Evolutionary conservation across 2,888 invertebrate species (phyloP).

Genomic region (Plebejus argus): DNA sequence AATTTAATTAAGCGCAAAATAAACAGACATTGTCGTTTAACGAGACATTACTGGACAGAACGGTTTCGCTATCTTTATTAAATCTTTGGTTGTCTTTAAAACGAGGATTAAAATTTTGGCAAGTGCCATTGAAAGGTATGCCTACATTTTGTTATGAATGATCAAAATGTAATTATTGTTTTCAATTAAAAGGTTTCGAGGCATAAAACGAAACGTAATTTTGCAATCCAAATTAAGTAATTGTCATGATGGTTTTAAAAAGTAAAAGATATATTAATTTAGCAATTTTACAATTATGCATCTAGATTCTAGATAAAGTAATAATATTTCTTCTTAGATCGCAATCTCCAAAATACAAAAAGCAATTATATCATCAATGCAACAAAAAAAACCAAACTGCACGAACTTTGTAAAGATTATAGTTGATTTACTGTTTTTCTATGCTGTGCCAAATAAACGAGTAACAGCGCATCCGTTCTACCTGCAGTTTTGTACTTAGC

Average conservation of each 20-base stretch:
- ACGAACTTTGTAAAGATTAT: background rate
- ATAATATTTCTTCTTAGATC: too few relatives aligned
- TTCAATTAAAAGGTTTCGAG: too few relatives aligned
- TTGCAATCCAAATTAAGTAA: too few relatives aligned
- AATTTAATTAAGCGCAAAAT: conserved; percentile 25
- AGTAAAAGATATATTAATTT: background rate
- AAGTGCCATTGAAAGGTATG: background rate
- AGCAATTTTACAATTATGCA: too few relatives aligned
- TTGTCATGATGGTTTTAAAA: too few relatives aligned
- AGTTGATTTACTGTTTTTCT: conserved; percentile 20
- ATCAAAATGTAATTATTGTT: too few relatives aligned
- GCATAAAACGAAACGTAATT: background rate
- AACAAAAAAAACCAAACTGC: background rate
- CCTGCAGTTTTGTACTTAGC: conserved; percentile 30
- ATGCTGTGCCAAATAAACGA: conserved; percentile 23
- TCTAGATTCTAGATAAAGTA: too few relatives aligned
- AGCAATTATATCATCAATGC: background rate
- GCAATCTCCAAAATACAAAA: background rate
- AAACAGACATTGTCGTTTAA: conserved; percentile 20
- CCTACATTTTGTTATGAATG: background rate
- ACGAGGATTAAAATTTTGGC: background rate
- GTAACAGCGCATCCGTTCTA: conserved; percentile 19
- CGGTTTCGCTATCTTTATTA: conserved; percentile 23
- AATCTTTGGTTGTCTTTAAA: background rate
- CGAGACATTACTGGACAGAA: conserved; percentile 18